Base-by-base conservation (phyloP, 1,140 invertebrate species). In the Macrosteles quadrilineatus region DNA sequence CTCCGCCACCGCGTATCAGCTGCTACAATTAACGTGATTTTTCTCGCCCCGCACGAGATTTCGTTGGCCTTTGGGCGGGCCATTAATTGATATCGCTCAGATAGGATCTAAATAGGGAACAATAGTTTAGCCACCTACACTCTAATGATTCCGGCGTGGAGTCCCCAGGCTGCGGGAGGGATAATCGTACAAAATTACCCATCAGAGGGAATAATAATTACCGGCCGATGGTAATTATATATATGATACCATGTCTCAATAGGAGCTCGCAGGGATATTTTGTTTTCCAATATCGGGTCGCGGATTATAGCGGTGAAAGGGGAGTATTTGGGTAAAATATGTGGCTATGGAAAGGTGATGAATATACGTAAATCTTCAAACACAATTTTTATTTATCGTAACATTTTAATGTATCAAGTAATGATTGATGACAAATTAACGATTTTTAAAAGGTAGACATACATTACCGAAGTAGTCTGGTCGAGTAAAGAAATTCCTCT, bases 191-290 rank as follows among this genome's bases (percentile, higher is more conserved):
- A 63, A 73, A 73, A 73, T 73, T 73, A 71, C 72, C 69, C 72
- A 73, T 73, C 72, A 72, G 71, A 70, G 47, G 11, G 68, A 70
- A 69, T 72, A 70, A 72, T 72, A 72, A 72, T 72, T 72, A 72
- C 68, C 23, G 25, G 29, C 63, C 29, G 68, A 12, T 66, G 70
- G 43, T 72, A 72, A 72, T 72, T 72, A 72, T 70, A 70, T 45
- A 65, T 70, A 55, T 27, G 69, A 69, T 63, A 43, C 59, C 69
- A 70, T 65, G 65, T 71, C 69, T 67, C 70, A 57, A 67, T 71
- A 69, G 29, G 25, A 31, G 4, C n/a, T 67, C 65, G 50, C 65
- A 67, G 53, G 65, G 65, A 19, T 63, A 63, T 63, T 63, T 63
- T 63, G 59, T 63, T 63, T 63, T 25, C 31, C 21, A 19, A 19